Percentiles rank a stretch among this genome's conserved stretches.
These are phyloP conservation scores for Molossus alvarezi DNA, from an alignment of 2,797 vertebrate species.

Conservation along the genomic window DNA sequence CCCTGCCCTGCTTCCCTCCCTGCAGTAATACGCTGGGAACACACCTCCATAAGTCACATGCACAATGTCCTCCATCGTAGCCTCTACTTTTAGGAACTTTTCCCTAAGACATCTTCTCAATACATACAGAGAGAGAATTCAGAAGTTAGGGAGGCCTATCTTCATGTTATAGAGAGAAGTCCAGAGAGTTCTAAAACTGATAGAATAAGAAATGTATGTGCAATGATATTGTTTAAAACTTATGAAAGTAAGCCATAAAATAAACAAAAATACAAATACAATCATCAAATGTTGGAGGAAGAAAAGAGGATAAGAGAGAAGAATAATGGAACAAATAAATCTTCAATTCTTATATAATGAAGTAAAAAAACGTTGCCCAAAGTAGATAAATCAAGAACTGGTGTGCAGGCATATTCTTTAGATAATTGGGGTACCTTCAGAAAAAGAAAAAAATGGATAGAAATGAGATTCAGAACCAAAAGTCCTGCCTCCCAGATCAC, in stretches of 20 bases:
- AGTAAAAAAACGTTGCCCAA: background rate
- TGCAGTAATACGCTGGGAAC: background rate
- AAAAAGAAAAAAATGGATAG: background rate
- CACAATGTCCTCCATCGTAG: too few relatives aligned
- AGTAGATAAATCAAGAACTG: constrained; percentile 40
- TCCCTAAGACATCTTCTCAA: background rate
- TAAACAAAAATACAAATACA: constrained; percentile 23
- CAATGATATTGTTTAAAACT: background rate
- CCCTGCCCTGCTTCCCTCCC: background rate
- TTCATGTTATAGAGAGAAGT: background rate
- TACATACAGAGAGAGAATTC: background rate
- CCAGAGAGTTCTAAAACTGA: background rate
- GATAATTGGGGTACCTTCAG: background rate
- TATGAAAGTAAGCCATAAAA: constrained; percentile 23
- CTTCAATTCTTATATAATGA: background rate
- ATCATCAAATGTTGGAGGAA: background rate
- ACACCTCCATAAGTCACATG: background rate
- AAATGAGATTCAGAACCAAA: constrained; percentile 8
- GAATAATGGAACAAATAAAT: constrained; percentile 12
- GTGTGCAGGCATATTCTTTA: background rate
- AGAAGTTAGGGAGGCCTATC: background rate
- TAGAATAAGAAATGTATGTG: background rate
- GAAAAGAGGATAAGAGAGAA: background rate
- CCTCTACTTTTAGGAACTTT: background rate
- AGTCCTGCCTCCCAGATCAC: background rate